phyloP scores from a whole-genome alignment of 2,113 vertebrate genomes.

The Menidia beryllina region DNA sequence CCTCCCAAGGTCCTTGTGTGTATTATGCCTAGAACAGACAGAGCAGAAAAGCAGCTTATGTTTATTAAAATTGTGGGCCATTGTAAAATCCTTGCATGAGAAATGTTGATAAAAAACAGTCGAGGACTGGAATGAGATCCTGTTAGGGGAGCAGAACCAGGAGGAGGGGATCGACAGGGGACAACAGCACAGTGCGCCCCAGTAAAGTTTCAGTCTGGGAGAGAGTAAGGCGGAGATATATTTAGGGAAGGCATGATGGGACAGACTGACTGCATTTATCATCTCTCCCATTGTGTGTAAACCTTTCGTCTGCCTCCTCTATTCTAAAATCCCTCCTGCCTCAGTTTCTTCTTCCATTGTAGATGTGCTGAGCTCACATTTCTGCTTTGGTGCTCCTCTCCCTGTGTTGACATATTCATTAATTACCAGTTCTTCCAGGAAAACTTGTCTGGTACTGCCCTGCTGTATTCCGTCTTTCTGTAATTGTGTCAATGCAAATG shows the following conservation, averaged over 20 bases:
- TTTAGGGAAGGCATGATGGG: conserved; percentile 72
- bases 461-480: conserved; percentile 49
- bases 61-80: conserved; percentile 76
- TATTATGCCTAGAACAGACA: conserved; percentile 72
- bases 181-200: conserved; percentile 69
- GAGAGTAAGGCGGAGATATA: conserved; percentile 62
- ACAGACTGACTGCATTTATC: conserved; percentile 78
- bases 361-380: conserved; percentile 82
- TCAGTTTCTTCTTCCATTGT: conserved; percentile 61
- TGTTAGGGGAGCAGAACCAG: conserved; percentile 30
- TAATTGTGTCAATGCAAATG: conserved; percentile 59
- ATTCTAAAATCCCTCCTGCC: conserved; percentile 20
- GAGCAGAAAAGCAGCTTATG: conserved; percentile 82
- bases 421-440: conserved; percentile 81
- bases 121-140: conserved; percentile 53
- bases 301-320: conserved; percentile 31
- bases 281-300: conserved; percentile 63
- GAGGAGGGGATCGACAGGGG: conserved; percentile 46
- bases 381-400: conserved; percentile 70
- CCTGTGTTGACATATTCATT: conserved; percentile 83
- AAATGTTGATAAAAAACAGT: conserved; percentile 63
- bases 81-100: conserved; percentile 74
- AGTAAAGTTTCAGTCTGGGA: conserved; percentile 69
- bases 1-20: conserved; percentile 47
- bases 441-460: conserved; percentile 73